These are phyloP conservation scores for Acyrthosiphon pisum DNA, from an alignment of 1,140 invertebrate genomes.

Conservation along the genomic window DNA sequence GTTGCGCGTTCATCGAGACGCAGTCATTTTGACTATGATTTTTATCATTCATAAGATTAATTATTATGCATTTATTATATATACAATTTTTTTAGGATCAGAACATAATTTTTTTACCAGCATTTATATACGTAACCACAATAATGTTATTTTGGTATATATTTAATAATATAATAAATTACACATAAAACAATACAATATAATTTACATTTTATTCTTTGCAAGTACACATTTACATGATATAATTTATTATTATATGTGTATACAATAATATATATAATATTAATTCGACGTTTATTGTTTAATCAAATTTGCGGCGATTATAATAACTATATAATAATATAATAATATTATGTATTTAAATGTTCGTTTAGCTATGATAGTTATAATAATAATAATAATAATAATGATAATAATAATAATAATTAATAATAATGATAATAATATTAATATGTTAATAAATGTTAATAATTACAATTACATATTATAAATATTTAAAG, in stretches of 20 bases:
- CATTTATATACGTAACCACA: background rate
- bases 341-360: background rate
- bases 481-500: constrained; percentile 1
- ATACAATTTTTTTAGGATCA: background rate
- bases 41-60: background rate
- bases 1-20: background rate
- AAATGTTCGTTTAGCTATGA: background rate
- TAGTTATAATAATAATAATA: background rate
- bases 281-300: constrained; percentile 42
- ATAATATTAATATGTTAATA: constrained; percentile 37
- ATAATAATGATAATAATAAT: constrained; percentile 38
- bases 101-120: constrained; percentile 8
- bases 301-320: background rate
- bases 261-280: background rate
- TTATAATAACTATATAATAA: background rate
- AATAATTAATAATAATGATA: background rate
- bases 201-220: constrained; percentile 31
- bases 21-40: background rate
- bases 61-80: background rate
- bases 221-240: background rate
- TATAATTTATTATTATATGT: background rate
- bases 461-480: constrained; percentile 37
- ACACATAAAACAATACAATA: constrained; percentile 19
- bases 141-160: constrained; percentile 23
- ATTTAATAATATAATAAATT: background rate